Conservation (phyloP, 2,888 invertebrate species). For the Sminthurinus aureus region DNA sequence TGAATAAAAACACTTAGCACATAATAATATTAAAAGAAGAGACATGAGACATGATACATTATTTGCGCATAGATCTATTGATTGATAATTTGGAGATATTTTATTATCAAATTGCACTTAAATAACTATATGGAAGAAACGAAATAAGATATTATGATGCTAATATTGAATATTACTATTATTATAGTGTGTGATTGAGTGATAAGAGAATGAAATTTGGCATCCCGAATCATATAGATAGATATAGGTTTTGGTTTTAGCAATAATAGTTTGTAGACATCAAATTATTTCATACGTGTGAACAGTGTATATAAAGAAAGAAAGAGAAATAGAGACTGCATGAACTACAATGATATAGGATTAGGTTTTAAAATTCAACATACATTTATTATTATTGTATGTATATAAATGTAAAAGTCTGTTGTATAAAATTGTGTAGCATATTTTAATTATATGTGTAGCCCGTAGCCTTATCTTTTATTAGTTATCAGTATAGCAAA, state of each 20-base stretch:
- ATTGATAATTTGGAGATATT: neutral
- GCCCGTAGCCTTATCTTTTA: neutral
- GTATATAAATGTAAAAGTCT: too few relatives aligned
- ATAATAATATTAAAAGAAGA: too few relatives aligned
- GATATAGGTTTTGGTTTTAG: neutral
- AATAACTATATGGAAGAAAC: neutral
- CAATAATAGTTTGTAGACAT: neutral
- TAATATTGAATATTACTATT: too few relatives aligned
- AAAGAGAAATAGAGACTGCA: neutral
- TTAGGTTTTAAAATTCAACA: too few relatives aligned
- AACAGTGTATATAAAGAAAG: neutral
- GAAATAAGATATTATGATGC: neutral
- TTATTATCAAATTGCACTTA: neutral
- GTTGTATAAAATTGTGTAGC: too few relatives aligned
- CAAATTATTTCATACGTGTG: neutral
- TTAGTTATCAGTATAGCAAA: neutral
- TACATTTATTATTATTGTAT: too few relatives aligned
- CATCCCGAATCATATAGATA: neutral
- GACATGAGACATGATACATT: too few relatives aligned
- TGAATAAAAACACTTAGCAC: too few relatives aligned
- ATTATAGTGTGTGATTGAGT: too few relatives aligned
- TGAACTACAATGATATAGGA: neutral
- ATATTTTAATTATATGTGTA: too few relatives aligned
- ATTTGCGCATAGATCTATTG: too few relatives aligned
- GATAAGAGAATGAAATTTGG: neutral